Evolutionary conservation across 1,140 invertebrate species (phyloP).

Genomic region (Achatina immaculata): DNA sequence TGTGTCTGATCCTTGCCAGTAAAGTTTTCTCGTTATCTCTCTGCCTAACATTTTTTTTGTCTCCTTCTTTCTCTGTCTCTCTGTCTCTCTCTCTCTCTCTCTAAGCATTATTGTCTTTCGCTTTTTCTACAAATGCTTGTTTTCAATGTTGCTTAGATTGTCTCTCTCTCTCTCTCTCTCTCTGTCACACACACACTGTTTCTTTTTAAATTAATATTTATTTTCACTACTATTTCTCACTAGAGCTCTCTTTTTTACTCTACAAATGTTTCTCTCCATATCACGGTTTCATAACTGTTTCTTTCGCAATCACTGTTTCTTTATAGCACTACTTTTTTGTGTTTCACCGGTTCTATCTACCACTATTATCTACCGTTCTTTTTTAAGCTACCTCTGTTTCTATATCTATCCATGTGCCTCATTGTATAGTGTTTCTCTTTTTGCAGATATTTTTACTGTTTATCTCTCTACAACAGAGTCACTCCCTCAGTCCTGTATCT

Average conservation of each 20-base stretch:
- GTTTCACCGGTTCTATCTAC: too few species aligned
- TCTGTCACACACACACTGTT: not conserved
- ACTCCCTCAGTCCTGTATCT: too few species aligned
- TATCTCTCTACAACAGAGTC: too few species aligned
- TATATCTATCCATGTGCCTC: too few species aligned
- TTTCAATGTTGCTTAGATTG: not conserved
- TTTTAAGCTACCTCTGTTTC: too few species aligned
- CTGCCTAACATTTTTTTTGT: not conserved
- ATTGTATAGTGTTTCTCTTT: too few species aligned
- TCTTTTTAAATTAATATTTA: not conserved
- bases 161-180: not conserved
- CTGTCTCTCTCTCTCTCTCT: slow-evolving; percentile 19
- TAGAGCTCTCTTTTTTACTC: not conserved
- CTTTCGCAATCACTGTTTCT: too few species aligned
- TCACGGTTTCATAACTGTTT: too few species aligned
- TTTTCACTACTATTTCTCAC: not conserved
- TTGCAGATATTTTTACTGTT: too few species aligned
- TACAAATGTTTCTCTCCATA: not conserved
- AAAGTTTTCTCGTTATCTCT: not conserved
- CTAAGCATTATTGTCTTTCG: not conserved
- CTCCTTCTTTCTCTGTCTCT: slow-evolving; percentile 13
- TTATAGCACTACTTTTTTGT: too few species aligned
- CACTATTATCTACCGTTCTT: too few species aligned
- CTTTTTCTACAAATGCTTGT: not conserved
- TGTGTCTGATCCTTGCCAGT: too few species aligned